phyloP scores from a whole-genome alignment of 2,888 invertebrate genomes.

The Taphrorychus bicolor region DNA sequence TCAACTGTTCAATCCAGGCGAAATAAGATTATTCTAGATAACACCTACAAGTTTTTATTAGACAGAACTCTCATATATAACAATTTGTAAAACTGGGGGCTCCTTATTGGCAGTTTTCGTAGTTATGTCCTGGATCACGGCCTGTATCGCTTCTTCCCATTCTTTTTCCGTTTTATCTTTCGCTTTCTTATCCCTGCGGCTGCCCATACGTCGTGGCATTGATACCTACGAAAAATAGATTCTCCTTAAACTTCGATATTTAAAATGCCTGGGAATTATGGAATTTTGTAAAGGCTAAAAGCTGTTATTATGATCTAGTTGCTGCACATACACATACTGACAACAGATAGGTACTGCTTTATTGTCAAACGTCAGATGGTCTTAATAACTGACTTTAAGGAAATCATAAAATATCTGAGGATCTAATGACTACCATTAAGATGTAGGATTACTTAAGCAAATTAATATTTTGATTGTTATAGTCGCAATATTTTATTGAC shows the following conservation, averaged over 20 bases:
- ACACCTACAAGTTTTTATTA: too few species aligned
- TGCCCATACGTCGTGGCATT: slow-evolving; percentile 67
- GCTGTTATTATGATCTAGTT: too few species aligned
- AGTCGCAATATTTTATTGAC: too few species aligned
- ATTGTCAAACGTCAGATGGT: not conserved
- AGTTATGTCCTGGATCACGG: slow-evolving; percentile 75
- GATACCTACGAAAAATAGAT: slow-evolving; percentile 68
- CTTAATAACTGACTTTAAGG: too few species aligned
- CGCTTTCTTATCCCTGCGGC: slow-evolving; percentile 61
- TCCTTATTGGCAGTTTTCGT: slow-evolving; percentile 63
- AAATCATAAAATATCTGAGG: too few species aligned
- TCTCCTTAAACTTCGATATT: not conserved
- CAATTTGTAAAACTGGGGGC: slow-evolving; percentile 78
- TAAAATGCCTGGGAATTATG: not conserved
- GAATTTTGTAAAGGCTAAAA: too few species aligned
- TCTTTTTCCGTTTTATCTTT: slow-evolving; percentile 65
- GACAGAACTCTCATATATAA: slow-evolving; percentile 89
- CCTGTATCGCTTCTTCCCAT: slow-evolving; percentile 80
- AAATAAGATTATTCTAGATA: too few species aligned
- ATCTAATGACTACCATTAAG: too few species aligned
- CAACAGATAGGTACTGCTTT: not conserved
- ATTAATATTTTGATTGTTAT: too few species aligned
- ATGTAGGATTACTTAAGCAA: too few species aligned
- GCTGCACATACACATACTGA: too few species aligned
- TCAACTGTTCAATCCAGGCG: too few species aligned